A percentile compares a stretch with the other conserved stretches of the same genome.
phyloP scores from a whole-genome alignment of 2,797 vertebrate species.

The Sylvia borin region DNA sequence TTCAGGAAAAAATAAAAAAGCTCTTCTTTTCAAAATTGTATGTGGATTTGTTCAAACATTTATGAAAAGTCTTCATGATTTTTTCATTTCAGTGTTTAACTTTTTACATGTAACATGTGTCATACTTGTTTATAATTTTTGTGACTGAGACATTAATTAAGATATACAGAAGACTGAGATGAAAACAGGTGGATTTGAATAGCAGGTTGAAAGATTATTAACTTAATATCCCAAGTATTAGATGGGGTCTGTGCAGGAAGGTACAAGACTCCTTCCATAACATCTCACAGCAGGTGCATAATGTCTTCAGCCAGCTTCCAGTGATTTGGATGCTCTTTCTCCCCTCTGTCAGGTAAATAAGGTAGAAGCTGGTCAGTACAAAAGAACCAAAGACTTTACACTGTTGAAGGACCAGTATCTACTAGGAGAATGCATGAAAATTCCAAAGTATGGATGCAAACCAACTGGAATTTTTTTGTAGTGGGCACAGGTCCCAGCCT shows the following conservation, averaged over 20 bases:
- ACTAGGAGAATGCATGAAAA: background rate
- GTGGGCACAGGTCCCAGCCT: background rate
- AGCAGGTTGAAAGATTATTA: background rate
- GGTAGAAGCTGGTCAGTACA: accelerated
- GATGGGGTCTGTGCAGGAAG: background rate
- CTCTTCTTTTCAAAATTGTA: background rate
- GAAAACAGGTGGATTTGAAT: background rate
- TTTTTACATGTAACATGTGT: background rate
- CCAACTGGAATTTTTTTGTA: background rate
- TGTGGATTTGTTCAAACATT: background rate
- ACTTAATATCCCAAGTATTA: background rate
- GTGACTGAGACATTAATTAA: background rate
- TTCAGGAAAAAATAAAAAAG: background rate
- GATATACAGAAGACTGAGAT: background rate
- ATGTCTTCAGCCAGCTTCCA: background rate
- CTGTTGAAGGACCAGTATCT: background rate
- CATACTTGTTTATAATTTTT: background rate
- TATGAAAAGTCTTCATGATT: background rate
- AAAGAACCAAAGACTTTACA: background rate
- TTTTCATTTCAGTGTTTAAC: background rate
- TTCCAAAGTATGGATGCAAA: background rate
- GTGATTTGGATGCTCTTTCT: background rate
- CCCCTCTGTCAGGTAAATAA: background rate
- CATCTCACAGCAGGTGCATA: background rate
- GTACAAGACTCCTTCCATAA: background rate